Evolutionary conservation across 2,797 vertebrate species (phyloP).

Genomic region (Falco berigora): DNA sequence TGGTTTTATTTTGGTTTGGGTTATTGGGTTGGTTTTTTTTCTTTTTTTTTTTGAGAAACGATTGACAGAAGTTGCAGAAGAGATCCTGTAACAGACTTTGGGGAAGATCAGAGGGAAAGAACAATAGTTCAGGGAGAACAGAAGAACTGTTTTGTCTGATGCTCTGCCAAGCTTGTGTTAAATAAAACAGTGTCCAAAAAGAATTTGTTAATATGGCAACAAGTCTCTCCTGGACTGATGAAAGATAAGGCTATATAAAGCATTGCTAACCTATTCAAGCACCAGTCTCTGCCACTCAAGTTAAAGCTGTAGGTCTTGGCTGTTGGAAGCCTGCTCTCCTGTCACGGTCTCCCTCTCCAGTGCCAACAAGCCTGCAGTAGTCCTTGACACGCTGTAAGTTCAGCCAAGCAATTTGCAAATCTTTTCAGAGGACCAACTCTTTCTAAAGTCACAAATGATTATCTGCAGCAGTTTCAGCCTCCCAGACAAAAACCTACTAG

Average conservation of each 20-base stretch:
- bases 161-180: conserved; percentile 25
- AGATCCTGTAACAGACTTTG: background rate
- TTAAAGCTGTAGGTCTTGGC: background rate
- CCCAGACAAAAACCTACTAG: background rate
- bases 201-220: background rate
- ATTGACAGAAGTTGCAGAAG: background rate
- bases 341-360: background rate
- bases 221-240: background rate
- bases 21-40: background rate
- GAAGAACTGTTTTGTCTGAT: conserved; percentile 1
- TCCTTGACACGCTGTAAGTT: background rate
- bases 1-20: background rate
- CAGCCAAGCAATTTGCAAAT: background rate
- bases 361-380: background rate
- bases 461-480: background rate
- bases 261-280: background rate
- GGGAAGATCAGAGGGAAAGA: conserved; percentile 3
- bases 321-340: background rate
- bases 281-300: background rate
- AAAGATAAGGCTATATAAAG: background rate
- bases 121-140: conserved; percentile 1
- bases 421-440: background rate
- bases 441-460: background rate
- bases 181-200: background rate
- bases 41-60: background rate